Base-by-base conservation (phyloP, 2,888 invertebrate genomes). In the Girardia tigrina region DNA sequence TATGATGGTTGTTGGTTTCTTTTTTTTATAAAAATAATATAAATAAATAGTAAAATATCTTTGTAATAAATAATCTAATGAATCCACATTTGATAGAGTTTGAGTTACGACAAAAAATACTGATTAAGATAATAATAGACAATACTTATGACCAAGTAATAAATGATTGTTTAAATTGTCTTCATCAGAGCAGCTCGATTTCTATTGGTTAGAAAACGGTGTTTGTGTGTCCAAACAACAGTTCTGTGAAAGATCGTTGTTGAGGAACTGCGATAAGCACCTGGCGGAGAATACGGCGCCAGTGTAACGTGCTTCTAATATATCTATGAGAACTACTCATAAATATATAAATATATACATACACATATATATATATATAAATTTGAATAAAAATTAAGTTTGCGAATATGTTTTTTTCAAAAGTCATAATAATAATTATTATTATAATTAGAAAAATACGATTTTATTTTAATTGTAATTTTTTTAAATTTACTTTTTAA, bases 201-300 rank as follows among this genome's bases (percentile, higher is more conserved):
- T n/a, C 56, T 56, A 56, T 56, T 56, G 56, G 56, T 56, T 56
- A n/a, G n/a, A n/a, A 56, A 20, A 20, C 23, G n/a, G 4, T 56
- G 56, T 56, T 56, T 20, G 56, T 56, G 4, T 56, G 56, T 56
- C 23, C 56, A 56, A 56, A 56, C 56, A 56, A 56, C 56, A 56
- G n/a, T n/a, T n/a, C 56, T 23, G 56, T 56, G 23, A 20, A 56
- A 56, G 56, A 56, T 56, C 56, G 56, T 56, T 56, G 56, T 56
- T 56, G 56, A 56, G 56, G 56, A 56, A 56, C 56, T 56, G n/a
- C 23, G 56, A 56, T 56, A 56, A 56, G 56, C 56, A 56, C 56
- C 56, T 56, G 56, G 56, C 56, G 56, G 56, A 56, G 56, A 56
- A 56, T 56, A 56, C 4, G 56, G 56, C 56, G 56, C 56, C 56